Conservation (phyloP, 2,113 vertebrate species). For the Micronisus gabar region DNA sequence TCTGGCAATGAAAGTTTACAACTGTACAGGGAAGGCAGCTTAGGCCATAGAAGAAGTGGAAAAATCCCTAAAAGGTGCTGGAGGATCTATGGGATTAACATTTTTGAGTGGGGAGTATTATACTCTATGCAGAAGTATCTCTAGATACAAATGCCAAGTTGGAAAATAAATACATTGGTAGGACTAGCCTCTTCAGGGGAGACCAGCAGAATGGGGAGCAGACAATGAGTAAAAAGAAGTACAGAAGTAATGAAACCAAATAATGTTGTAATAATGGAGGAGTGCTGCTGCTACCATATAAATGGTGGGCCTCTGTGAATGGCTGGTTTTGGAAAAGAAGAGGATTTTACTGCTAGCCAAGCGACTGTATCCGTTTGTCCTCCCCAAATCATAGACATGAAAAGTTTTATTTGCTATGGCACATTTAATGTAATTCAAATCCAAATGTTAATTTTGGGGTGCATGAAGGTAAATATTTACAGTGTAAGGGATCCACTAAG, state of each 20-base stretch:
- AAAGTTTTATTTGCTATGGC: neutral
- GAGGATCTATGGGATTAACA: neutral
- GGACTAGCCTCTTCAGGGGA: neutral
- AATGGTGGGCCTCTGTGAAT: neutral
- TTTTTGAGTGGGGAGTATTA: neutral
- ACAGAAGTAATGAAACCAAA: neutral
- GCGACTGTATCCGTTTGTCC: neutral
- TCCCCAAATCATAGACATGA: neutral
- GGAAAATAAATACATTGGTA: neutral
- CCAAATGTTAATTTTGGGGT: neutral
- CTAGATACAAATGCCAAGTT: neutral
- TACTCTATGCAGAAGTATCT: neutral
- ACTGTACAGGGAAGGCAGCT: slow-evolving; percentile 10
- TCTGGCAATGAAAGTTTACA: slow-evolving; percentile 28
- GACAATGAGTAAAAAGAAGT: neutral
- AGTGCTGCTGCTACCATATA: neutral
- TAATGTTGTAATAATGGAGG: neutral
- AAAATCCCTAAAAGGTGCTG: neutral
- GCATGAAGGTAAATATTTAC: neutral
- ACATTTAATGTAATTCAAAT: neutral
- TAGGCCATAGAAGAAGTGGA: neutral
- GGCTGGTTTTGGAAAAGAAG: neutral
- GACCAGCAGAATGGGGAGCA: neutral
- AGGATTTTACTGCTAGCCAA: neutral
- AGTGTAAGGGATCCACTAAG: neutral